These are phyloP conservation scores for Cercopithecus mona DNA, from an alignment of 2,113 vertebrate species.

Conservation along the genomic window DNA sequence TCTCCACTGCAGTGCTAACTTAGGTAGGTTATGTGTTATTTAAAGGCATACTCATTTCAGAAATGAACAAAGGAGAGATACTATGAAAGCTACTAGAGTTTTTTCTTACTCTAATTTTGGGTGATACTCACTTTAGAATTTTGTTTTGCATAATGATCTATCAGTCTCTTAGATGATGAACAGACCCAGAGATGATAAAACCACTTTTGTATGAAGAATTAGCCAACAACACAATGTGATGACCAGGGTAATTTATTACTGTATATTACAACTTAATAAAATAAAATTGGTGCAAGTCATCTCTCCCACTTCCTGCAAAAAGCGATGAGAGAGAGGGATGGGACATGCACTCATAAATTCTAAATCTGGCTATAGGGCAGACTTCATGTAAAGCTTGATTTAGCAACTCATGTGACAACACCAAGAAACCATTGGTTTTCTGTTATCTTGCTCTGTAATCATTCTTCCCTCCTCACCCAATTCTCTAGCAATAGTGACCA, in stretches of 20 bases:
- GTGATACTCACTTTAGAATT: neutral
- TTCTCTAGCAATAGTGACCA: neutral
- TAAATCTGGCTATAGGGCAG: neutral
- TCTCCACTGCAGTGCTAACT: neutral
- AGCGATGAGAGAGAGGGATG: neutral
- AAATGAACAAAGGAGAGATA: neutral
- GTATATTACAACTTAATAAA: neutral
- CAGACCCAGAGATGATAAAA: neutral
- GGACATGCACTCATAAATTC: neutral
- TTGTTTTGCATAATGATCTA: neutral
- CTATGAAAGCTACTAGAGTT: neutral
- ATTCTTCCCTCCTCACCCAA: neutral
- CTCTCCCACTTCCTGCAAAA: neutral
- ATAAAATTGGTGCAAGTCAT: neutral
- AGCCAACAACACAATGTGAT: neutral
- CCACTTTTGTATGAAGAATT: neutral
- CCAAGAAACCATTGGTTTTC: neutral
- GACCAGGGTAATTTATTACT: neutral
- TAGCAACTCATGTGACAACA: neutral
- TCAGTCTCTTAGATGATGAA: neutral
- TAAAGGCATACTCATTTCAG: neutral
- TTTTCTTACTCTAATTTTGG: neutral
- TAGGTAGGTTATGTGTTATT: neutral
- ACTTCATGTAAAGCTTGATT: neutral
- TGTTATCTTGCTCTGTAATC: neutral